phyloP scores from a whole-genome alignment of 2,113 vertebrate genomes.

The Oreochromis aureus region DNA sequence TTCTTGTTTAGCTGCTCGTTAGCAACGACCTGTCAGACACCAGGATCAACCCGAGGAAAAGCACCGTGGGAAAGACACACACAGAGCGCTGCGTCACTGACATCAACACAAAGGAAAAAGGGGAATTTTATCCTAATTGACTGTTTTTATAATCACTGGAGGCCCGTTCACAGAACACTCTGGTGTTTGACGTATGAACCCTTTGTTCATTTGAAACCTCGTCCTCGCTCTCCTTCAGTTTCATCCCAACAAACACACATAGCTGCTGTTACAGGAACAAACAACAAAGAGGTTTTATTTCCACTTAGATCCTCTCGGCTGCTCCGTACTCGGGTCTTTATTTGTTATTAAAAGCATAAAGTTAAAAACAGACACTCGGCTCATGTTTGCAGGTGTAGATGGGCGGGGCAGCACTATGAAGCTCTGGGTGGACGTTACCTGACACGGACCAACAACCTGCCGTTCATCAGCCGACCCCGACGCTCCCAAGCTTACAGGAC shows the following conservation, averaged over 20 bases:
- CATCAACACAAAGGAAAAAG: background rate
- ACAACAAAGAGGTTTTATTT: background rate
- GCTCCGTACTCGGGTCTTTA: background rate
- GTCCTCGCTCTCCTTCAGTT: background rate
- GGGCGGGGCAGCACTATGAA: background rate
- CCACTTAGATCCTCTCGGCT: background rate
- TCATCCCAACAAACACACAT: background rate
- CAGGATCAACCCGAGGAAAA: background rate
- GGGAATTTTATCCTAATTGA: background rate
- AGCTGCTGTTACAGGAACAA: background rate
- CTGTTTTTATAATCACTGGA: background rate
- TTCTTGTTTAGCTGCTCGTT: background rate
- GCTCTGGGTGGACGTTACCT: background rate
- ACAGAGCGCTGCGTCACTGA: background rate
- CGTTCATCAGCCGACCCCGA: background rate
- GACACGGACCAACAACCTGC: background rate
- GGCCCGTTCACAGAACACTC: background rate
- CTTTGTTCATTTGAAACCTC: background rate
- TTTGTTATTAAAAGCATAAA: background rate
- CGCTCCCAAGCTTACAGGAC: background rate
- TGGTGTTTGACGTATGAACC: fast-evolving
- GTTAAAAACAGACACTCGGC: background rate
- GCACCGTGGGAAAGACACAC: background rate
- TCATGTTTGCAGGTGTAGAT: background rate
- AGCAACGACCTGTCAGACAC: background rate